Evolutionary conservation across 2,113 vertebrate genomes (phyloP).

Genomic region (Plotosus lineatus): DNA sequence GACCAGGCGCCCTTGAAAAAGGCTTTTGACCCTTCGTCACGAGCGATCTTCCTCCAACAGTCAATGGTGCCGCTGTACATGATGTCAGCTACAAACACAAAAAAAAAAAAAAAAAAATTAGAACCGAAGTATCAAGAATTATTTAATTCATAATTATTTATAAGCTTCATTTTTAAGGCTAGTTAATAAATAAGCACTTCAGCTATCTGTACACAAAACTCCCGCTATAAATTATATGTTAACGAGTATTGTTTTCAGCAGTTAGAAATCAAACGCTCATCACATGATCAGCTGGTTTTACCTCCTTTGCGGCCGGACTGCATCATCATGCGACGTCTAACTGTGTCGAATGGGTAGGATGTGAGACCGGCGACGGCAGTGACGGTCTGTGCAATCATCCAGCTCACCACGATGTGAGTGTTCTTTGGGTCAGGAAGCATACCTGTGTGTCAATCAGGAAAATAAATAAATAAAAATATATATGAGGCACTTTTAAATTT

Average conservation of each 20-base stretch:
- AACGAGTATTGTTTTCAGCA: too few species aligned
- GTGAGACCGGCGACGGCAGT: slow-evolving; percentile 83
- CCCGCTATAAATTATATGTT: too few species aligned
- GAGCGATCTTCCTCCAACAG: slow-evolving; percentile 93
- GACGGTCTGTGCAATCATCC: slow-evolving; percentile 91
- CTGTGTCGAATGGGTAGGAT: slow-evolving; percentile 93
- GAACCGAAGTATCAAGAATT: too few species aligned
- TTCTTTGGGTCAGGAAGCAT: slow-evolving; percentile 95
- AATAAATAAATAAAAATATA: background rate
- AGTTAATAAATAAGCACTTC: too few species aligned
- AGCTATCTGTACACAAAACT: too few species aligned
- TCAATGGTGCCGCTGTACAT: slow-evolving; percentile 91
- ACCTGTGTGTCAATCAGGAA: slow-evolving; percentile 66
- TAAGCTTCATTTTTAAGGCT: too few species aligned
- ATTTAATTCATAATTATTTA: too few species aligned
- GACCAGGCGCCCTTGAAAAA: slow-evolving; percentile 98
- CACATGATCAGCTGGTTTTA: slow-evolving; percentile 68
- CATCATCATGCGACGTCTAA: slow-evolving; percentile 96
- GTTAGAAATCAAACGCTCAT: too few species aligned
- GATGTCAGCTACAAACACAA: slow-evolving; percentile 80
- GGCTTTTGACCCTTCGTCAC: slow-evolving; percentile 85
- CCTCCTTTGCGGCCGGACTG: slow-evolving; percentile 93
- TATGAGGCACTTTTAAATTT: background rate
- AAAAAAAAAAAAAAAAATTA: background rate
- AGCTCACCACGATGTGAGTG: slow-evolving; percentile 87